These are phyloP conservation scores for Acanthosepion lycidas DNA, from an alignment of 2,888 invertebrate genomes.

Conservation along the genomic window DNA sequence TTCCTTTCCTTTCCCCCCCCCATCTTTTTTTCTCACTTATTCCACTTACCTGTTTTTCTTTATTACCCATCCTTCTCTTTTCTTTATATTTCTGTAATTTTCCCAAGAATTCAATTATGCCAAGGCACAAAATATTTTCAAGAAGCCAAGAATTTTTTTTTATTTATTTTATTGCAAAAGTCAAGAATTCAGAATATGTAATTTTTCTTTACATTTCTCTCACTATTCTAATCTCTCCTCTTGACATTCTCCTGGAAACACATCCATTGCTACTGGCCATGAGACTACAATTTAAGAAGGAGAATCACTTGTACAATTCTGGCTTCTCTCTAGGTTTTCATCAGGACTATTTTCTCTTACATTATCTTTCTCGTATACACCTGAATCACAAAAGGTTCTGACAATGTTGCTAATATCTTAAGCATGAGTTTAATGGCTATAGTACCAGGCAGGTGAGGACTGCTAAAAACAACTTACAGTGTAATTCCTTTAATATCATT, in stretches of 20 bases:
- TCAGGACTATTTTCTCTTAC: neutral
- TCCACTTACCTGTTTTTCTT: neutral
- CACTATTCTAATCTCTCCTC: neutral
- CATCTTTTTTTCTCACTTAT: neutral
- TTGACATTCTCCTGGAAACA: neutral
- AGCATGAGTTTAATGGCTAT: neutral
- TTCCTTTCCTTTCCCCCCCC: neutral
- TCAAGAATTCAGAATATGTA: neutral
- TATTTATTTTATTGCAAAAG: neutral
- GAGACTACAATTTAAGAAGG: slow-evolving; percentile 17
- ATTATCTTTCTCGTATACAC: neutral
- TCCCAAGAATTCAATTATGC: neutral
- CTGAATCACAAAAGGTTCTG: neutral
- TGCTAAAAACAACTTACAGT: neutral
- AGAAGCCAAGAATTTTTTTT: neutral
- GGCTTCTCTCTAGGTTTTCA: neutral
- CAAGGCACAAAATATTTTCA: neutral
- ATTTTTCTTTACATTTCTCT: neutral
- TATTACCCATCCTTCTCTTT: neutral
- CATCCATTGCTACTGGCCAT: neutral
- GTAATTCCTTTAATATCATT: neutral
- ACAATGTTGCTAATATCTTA: neutral
- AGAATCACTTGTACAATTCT: neutral
- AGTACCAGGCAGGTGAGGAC: neutral
- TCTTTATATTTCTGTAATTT: neutral